These are phyloP conservation scores for Pterois miles DNA, from an alignment of 2,797 vertebrate species.

Conservation along the genomic window DNA sequence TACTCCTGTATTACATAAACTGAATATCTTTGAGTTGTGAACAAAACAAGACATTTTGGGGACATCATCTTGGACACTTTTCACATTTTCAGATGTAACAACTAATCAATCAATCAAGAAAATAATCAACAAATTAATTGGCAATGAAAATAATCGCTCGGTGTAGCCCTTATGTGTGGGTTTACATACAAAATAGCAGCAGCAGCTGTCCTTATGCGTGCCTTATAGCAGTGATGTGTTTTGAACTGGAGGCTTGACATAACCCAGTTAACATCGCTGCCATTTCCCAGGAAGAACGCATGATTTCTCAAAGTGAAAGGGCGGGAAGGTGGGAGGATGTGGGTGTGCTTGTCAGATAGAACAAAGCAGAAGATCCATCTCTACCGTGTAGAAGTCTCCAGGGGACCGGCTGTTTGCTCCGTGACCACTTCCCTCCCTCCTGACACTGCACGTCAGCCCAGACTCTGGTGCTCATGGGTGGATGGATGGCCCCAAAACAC, in stretches of 20 bases:
- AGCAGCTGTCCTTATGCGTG: neutral
- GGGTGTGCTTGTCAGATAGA: neutral
- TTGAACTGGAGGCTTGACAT: neutral
- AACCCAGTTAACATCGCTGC: neutral
- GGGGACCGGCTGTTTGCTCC: conserved; percentile 20
- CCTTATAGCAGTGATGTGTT: neutral
- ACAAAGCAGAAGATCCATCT: conserved; percentile 21
- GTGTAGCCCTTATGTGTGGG: neutral
- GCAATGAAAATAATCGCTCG: too few species aligned
- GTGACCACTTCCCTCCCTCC: conserved; percentile 32
- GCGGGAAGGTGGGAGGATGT: neutral
- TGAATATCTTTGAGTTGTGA: too few species aligned
- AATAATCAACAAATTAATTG: too few species aligned
- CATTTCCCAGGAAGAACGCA: conserved; percentile 6
- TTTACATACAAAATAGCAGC: neutral
- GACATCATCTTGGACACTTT: too few species aligned
- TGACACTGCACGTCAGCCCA: conserved; percentile 38
- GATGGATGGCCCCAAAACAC: conserved; percentile 14
- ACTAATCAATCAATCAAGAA: too few species aligned
- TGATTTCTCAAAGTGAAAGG: conserved; percentile 8
- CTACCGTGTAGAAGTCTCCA: neutral
- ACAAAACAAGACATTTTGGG: too few species aligned
- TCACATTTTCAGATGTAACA: too few species aligned
- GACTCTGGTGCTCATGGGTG: conserved; percentile 25
- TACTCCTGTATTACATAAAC: too few species aligned